phyloP scores from a whole-genome alignment of 1,140 invertebrate genomes.

The Daktulosphaira vitifoliae region DNA sequence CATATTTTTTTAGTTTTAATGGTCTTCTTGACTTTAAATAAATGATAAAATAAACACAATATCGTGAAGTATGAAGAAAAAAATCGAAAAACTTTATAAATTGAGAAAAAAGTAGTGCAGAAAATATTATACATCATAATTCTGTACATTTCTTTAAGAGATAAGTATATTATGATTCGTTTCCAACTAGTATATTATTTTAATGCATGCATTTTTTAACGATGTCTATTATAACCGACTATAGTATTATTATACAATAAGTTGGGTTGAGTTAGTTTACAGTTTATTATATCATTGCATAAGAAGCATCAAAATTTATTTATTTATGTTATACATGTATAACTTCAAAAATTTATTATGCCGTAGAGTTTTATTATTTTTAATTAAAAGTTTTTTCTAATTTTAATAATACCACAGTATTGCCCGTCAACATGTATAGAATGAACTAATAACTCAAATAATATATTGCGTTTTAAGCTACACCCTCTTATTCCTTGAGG shows the following conservation, averaged over 20 bases:
- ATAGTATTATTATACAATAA: too few species aligned
- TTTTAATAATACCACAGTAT: not conserved
- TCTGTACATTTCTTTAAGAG: not conserved
- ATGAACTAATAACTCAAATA: too few species aligned
- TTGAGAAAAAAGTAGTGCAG: not conserved
- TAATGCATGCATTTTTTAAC: too few species aligned
- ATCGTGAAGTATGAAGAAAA: not conserved
- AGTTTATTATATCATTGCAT: not conserved
- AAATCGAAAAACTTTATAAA: constrained; percentile 5
- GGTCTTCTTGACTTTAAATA: not conserved
- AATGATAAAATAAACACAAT: not conserved
- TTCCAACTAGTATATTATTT: too few species aligned
- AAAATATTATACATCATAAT: constrained; percentile 5
- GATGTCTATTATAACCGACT: too few species aligned
- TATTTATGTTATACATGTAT: not conserved
- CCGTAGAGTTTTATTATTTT: not conserved
- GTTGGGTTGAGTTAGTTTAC: too few species aligned
- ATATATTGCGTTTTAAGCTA: too few species aligned
- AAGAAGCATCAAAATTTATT: not conserved
- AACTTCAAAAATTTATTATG: not conserved
- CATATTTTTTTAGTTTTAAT: not conserved
- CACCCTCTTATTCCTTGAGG: too few species aligned
- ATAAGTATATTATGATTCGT: too few species aligned
- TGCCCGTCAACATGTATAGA: too few species aligned
- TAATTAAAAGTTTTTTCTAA: constrained; percentile 25